Evolutionary conservation across 2,888 invertebrate genomes (phyloP).

Genomic region (Apoda limacodes): DNA sequence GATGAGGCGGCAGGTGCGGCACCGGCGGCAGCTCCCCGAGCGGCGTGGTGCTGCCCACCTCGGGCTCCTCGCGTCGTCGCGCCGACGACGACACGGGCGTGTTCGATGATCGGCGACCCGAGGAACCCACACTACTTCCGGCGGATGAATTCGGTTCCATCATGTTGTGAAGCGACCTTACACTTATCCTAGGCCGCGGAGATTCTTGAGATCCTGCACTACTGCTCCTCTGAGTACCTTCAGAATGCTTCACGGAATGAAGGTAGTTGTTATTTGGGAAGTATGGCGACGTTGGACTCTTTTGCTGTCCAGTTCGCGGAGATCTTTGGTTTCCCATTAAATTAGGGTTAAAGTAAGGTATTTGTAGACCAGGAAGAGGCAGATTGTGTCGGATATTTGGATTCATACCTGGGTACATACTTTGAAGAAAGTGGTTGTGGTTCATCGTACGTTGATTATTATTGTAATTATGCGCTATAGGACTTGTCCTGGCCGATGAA

Average conservation of each 20-base stretch:
- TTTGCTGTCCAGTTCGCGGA: slow-evolving; percentile 41
- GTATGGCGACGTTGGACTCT: slow-evolving; percentile 56
- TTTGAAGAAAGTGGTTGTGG: slow-evolving; percentile 43
- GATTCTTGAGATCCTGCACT: slow-evolving; percentile 46
- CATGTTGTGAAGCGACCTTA: slow-evolving; percentile 73
- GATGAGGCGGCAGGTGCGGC: slow-evolving; percentile 26
- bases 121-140: slow-evolving; percentile 37
- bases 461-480: slow-evolving; percentile 55
- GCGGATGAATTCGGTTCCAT: slow-evolving; percentile 64
- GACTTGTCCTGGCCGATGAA: slow-evolving; percentile 61
- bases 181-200: slow-evolving; percentile 71
- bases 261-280: slow-evolving; percentile 57
- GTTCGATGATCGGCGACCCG: slow-evolving; percentile 37
- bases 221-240: slow-evolving; percentile 34
- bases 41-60: slow-evolving; percentile 75
- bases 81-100: slow-evolving; percentile 49
- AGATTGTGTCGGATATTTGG: slow-evolving; percentile 42
- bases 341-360: slow-evolving; percentile 53
- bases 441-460: slow-evolving; percentile 39
- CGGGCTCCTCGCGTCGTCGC: slow-evolving; percentile 67
- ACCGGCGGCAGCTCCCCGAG: slow-evolving; percentile 68
- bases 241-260: slow-evolving; percentile 46
- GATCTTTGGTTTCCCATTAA: slow-evolving; percentile 47
- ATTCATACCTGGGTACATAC: slow-evolving; percentile 51
- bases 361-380: slow-evolving; percentile 48